Base-by-base conservation (phyloP, 1,140 invertebrate species). In the Eulimnadia texana region DNA sequence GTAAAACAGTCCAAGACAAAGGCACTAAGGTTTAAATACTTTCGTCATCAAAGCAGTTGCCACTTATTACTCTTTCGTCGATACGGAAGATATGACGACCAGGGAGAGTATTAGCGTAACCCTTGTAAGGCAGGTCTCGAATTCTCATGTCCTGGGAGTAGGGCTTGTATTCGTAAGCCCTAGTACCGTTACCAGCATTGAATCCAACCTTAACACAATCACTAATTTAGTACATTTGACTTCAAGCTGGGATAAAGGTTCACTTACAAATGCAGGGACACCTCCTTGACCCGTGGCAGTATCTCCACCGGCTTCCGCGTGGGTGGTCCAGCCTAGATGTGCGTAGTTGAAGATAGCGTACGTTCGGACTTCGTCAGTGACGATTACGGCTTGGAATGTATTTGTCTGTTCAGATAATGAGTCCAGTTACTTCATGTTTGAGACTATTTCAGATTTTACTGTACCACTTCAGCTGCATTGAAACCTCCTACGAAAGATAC, bases 281-380 rank as follows among this genome's bases (percentile, higher is more conserved):
- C 91, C 91, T 59, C 89, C 90, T 68, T 88, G 87, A 53, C 91
- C 93, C 51, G 80, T 81, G 13, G 84, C 85, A 2, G 88, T 89
- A 72, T 90, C 89, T 63, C 90, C 90, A 51, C 88, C 87, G 55
- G 90, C 89, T 73, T 93, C 90, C 0, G 90, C 93, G 66, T 93
- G 88, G 19, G 84, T 84, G 1, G 86, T 89, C 93, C 93, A 97
- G 66, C 85, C 82, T 50, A 97, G 79, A 53, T 89, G 81, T 2
- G 84, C 79, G 70, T 97, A 98, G 74, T 97, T 97, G 71, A 92
- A 95, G 22, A 98, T 92, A 0, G 83, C 89, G 67, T 95, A 98
- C 0, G 91, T 91, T 67, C 86, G 85, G 3, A 93, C 89, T 77
- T 95, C 92, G 73, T 96, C 92, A 0, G 93, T 95, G 0, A 86